phyloP scores from a whole-genome alignment of 2,113 vertebrate genomes.

The Theropithecus gelada region DNA sequence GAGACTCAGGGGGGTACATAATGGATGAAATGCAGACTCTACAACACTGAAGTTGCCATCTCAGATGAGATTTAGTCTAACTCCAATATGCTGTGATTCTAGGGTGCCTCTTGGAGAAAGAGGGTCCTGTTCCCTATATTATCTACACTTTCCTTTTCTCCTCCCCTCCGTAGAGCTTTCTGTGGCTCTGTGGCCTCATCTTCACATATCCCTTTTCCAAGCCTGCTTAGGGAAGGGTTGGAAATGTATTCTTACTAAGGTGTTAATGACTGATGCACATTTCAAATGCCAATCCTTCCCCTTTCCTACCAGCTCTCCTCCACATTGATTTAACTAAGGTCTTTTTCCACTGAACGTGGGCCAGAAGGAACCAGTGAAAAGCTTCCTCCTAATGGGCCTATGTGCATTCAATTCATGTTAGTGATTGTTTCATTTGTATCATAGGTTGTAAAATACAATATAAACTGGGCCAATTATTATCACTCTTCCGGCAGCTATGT shows the following conservation, averaged over 20 bases:
- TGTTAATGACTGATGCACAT: background rate
- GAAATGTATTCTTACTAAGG: background rate
- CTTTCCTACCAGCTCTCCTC: background rate
- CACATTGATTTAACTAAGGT: background rate
- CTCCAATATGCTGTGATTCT: background rate
- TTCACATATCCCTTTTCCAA: background rate
- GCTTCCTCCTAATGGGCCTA: background rate
- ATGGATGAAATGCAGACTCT: background rate
- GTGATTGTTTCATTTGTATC: background rate
- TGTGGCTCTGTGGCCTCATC: background rate
- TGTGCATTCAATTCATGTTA: background rate
- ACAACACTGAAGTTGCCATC: too few relatives aligned
- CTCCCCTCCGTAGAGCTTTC: too few relatives aligned
- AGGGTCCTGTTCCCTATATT: rapidly evolving
- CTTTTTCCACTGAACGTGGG: background rate
- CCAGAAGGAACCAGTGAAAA: background rate
- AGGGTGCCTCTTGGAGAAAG: background rate
- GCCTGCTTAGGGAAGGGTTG: background rate
- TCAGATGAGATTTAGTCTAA: background rate
- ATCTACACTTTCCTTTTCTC: background rate
- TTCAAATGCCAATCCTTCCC: background rate
- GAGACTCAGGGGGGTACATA: background rate
- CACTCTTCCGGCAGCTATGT: background rate
- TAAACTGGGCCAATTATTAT: background rate
- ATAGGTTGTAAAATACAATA: background rate